Conservation (phyloP, 2,888 invertebrate species). For the Antheraea yamamai region DNA sequence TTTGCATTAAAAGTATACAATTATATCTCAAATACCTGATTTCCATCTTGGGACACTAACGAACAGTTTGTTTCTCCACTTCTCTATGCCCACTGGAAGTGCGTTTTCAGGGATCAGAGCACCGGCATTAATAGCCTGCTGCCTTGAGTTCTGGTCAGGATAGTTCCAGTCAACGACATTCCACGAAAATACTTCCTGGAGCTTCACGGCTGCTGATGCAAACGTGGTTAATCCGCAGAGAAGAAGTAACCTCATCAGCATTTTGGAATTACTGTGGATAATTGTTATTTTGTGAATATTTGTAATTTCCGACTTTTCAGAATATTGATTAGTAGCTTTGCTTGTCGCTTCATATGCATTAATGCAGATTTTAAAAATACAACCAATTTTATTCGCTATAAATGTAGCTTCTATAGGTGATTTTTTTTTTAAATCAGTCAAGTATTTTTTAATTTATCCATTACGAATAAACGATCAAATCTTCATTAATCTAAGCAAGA, state of each 20-base stretch:
- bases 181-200: conserved; percentile 89
- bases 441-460: too few species aligned
- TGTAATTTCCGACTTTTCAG: neutral
- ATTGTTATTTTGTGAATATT: neutral
- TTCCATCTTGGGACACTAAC: conserved; percentile 91
- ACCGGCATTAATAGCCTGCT: conserved; percentile 84
- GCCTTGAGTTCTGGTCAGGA: conserved; percentile 83
- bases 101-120: conserved; percentile 89
- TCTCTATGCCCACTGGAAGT: conserved; percentile 91
- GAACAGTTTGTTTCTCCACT: conserved; percentile 91
- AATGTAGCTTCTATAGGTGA: too few species aligned
- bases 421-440: too few species aligned
- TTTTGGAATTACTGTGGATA: conserved; percentile 33
- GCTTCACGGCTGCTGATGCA: conserved; percentile 71
- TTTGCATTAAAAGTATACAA: neutral
- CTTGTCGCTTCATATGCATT: too few species aligned
- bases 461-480: too few species aligned
- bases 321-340: neutral
- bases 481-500: too few species aligned
- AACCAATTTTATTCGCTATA: too few species aligned
- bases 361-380: too few species aligned
- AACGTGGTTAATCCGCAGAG: conserved; percentile 52
- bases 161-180: conserved; percentile 89
- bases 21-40: conserved; percentile 79
- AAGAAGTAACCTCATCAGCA: conserved; percentile 45